These are phyloP conservation scores for Pterostichus madidus DNA, from an alignment of 2,888 invertebrate species.

Conservation along the genomic window DNA sequence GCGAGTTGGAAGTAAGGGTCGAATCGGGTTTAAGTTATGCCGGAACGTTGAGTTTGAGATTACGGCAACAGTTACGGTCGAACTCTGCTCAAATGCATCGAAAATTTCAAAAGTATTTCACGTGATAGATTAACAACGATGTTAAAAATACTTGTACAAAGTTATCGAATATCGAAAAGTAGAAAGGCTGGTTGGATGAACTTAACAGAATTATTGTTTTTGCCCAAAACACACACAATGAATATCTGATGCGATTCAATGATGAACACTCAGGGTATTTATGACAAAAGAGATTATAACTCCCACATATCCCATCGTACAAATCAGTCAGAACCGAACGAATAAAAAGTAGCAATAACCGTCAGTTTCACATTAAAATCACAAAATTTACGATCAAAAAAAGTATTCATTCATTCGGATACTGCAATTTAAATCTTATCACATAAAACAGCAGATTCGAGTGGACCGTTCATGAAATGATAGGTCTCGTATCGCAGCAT, in stretches of 20 bases:
- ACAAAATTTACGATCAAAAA: constrained; percentile 51
- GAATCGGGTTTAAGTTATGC: constrained; percentile 63
- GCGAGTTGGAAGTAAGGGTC: constrained; percentile 63
- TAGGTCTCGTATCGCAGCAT: constrained; percentile 16
- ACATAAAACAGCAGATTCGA: constrained; percentile 37
- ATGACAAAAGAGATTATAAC: constrained; percentile 36
- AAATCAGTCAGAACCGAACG: constrained; percentile 45
- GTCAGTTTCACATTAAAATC: constrained; percentile 29
- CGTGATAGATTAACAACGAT: constrained; percentile 17
- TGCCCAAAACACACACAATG: not conserved
- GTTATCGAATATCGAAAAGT: constrained; percentile 13
- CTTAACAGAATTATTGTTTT: not conserved
- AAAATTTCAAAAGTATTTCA: constrained; percentile 43
- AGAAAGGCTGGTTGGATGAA: not conserved
- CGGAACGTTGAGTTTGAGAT: constrained; percentile 43
- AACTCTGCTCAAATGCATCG: constrained; percentile 34
- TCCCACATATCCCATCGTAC: constrained; percentile 16
- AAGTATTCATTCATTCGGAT: constrained; percentile 29
- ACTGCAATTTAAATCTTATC: constrained; percentile 63
- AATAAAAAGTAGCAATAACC: constrained; percentile 37
- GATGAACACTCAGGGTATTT: constrained; percentile 11
- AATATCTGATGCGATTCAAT: not conserved
- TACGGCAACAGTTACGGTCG: constrained; percentile 49
- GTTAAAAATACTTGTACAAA: constrained; percentile 1
- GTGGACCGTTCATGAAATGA: constrained; percentile 50